Percentiles rank a stretch among this genome's conserved stretches.
These are phyloP conservation scores for Drosophila tsacasi DNA, from an alignment of 1,140 invertebrate genomes.

Conservation along the genomic window DNA sequence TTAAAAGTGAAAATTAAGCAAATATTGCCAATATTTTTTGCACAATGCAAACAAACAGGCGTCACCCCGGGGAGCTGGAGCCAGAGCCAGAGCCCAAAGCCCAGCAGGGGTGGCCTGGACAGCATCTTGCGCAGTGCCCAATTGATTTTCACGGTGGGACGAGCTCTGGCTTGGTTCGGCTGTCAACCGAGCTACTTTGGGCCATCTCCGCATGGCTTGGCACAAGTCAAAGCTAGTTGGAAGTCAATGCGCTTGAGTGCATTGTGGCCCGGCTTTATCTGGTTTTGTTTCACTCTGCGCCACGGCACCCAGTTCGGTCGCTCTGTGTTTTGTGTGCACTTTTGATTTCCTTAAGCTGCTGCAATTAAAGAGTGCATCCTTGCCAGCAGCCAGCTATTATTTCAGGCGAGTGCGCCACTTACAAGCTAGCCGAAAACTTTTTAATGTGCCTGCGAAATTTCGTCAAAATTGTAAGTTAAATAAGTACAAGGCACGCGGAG, in stretches of 20 bases:
- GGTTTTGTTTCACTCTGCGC: conserved; percentile 27
- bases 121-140: conserved; percentile 50
- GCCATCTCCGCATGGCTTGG: conserved; percentile 50
- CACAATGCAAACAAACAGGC: conserved; percentile 33
- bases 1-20: not conserved
- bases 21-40: not conserved
- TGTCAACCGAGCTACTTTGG: conserved; percentile 56
- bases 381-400: conserved; percentile 50
- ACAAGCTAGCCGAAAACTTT: conserved; percentile 59
- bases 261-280: conserved; percentile 53
- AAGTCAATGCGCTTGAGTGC: conserved; percentile 56
- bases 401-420: conserved; percentile 59
- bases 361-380: conserved; percentile 54
- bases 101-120: conserved; percentile 22
- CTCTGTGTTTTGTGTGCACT: conserved; percentile 50
- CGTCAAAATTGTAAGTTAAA: conserved; percentile 64
- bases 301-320: conserved; percentile 11
- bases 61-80: conserved; percentile 16
- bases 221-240: conserved; percentile 56
- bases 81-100: not conserved
- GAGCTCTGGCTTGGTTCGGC: conserved; percentile 18
- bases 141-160: conserved; percentile 44
- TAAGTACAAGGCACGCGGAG: conserved; percentile 51
- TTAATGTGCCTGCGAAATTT: conserved; percentile 68
- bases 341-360: conserved; percentile 56